Conservation (phyloP, 2,113 vertebrate species). For the Columba livia region DNA sequence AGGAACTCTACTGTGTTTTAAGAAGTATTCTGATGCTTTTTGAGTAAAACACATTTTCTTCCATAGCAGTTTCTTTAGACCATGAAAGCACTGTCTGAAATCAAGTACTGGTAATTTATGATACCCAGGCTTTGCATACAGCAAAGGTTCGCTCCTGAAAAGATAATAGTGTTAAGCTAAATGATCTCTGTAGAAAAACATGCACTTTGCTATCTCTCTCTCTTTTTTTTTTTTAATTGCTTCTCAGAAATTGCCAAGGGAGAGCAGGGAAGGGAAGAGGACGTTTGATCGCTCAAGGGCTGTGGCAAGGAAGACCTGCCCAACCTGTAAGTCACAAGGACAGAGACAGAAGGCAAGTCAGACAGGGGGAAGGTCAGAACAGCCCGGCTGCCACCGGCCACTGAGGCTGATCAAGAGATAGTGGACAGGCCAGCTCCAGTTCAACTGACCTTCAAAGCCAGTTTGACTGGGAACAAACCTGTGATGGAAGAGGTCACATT, state of each 20-base stretch:
- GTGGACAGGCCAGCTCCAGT: background rate
- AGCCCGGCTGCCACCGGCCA: background rate
- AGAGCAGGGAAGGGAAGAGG: background rate
- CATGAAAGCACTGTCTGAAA: background rate
- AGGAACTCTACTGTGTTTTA: background rate
- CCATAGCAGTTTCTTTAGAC: background rate
- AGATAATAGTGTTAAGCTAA: background rate
- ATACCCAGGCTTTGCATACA: background rate
- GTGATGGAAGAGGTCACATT: background rate
- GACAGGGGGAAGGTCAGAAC: background rate
- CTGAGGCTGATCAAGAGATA: background rate
- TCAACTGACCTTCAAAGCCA: background rate
- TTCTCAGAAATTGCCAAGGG: constrained; percentile 13
- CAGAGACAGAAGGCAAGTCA: background rate
- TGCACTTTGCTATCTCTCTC: background rate
- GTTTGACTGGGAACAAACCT: background rate
- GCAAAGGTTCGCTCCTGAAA: background rate
- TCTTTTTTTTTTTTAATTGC: background rate
- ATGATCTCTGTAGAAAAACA: background rate
- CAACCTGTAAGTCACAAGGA: background rate
- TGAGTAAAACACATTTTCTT: background rate
- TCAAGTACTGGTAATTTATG: background rate
- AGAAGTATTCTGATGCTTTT: background rate
- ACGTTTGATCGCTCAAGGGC: background rate
- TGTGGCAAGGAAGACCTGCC: background rate